Evolutionary conservation across 2,888 invertebrate species (phyloP), one percentile per base, ranked within the genome.

Genomic region (Stenichneumon culpator): DNA sequence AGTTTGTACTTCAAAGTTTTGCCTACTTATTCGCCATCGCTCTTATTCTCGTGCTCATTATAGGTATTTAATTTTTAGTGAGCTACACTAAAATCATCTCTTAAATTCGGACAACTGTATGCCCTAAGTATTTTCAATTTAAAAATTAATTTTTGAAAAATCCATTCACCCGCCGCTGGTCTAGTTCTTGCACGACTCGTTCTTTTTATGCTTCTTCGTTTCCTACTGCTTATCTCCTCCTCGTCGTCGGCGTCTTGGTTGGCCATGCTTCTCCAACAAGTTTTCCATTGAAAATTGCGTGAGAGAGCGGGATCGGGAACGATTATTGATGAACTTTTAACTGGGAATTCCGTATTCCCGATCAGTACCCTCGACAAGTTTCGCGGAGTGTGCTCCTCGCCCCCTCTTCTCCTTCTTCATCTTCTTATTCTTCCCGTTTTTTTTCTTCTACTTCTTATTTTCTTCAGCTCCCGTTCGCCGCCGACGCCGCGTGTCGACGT

Each of bases 321-420:
- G 73, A 82, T 86, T 83, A 87, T 86, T 83, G 86, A 87, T 87
- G 87, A 87, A 86, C 87, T 86, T 87, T 87, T 87, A 86, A 79
- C 86, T 86, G 86, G 82, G 50, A 86, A 86, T 87, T 83, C 75
- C 80, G 78, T 83, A 83, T 86, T 84, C 84, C 57, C 69, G 80
- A 85, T 85, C 82, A 79, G 70, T 67, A 73, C 79, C 82, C 82
- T 85, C 75, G 67, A 75, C 67, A 82, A 85, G 79, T 85, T 85
- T 82, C 70, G 67, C 75, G 75, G 44, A 74, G 79, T 82, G 77
- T 74, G 85, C 72, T 67, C 77, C 63, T 77, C 63, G 70, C 11
- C 63, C 22, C 57, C 54, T 19, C 47, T 4, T n/a, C 67, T 16
- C 16, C 25, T 75, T 57, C 79, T 54, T 57, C 52, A 39, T 63